Base-by-base conservation (phyloP, 2,797 vertebrate species). In the Distichodus sexfasciatus region DNA sequence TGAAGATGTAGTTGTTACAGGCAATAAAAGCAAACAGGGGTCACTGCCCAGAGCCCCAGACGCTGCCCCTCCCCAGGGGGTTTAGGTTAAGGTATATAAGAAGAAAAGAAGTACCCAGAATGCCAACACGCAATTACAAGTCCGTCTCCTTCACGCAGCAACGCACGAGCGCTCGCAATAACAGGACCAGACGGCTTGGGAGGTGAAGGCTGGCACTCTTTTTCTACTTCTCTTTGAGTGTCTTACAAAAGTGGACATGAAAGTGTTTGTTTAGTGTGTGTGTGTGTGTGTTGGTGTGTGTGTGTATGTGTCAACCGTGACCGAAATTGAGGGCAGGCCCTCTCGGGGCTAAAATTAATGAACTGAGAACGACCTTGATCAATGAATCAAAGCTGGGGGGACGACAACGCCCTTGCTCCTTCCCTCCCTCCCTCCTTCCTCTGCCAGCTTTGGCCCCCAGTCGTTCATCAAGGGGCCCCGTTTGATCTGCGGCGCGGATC, bases 401-500 rank as follows among this genome's bases (percentile, higher is more conserved):
- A 85, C 74, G 71, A 23, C 78, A 81, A 80, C 80, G 80, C n/a
- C n/a, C n/a, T n/a, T 85, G 80, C 81, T 87, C 85, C 82, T 79
- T 86, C 79, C 78, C 87, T 88, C 87, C 87, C 19, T 12, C 86
- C 81, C 80, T 87, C 86, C 84, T 81, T 87, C 79, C 79, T 88
- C 87, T 86, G 88, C 89, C 85, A 74, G 83, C 88, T 86, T 91
- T 83, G 86, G 86, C 90, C 88, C 85, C 88, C 85, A 83, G 86
- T 86, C 87, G 85, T 93, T 91, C 90, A 94, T 94, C 92, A 93
- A 90, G 89, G 87, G 88, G 62, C 81, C 87, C 80, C 87, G 90
- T 92, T 94, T 94, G 93, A 94, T 94, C 93, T 93, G 81, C 89
- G 86, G 91, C 91, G 90, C 89, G 91, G 86, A 91, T 91, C 92